A percentile compares a stretch with the other conserved stretches of the same genome.
Evolutionary conservation across 2,113 vertebrate genomes (phyloP).

Genomic region (Coptodon bakossiorum): DNA sequence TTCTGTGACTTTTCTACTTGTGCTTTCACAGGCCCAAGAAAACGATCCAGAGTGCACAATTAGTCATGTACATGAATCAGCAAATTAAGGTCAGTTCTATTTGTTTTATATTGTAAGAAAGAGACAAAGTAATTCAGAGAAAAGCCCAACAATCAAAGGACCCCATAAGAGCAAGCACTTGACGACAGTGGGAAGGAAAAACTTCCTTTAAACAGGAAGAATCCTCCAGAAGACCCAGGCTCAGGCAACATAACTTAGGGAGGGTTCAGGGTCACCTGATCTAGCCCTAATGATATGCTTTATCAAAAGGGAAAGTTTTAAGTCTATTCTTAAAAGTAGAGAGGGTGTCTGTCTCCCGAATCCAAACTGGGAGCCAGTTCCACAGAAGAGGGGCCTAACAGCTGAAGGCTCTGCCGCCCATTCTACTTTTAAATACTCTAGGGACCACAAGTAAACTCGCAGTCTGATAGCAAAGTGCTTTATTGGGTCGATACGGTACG

Average conservation of each 20-base stretch:
- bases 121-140: background rate
- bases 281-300: background rate
- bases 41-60: background rate
- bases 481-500: background rate
- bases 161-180: background rate
- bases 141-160: background rate
- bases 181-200: background rate
- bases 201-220: background rate
- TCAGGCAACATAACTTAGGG: background rate
- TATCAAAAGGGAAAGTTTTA: background rate
- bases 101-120: background rate
- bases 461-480: background rate
- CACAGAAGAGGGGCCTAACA: background rate
- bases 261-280: background rate
- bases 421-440: background rate
- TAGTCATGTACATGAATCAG: accelerated
- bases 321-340: background rate
- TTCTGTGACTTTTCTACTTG: background rate
- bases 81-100: background rate
- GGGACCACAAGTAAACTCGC: background rate
- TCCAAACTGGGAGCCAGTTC: background rate
- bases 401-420: background rate
- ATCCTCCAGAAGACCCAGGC: background rate
- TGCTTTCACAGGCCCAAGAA: background rate
- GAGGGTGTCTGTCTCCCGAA: background rate